Evolutionary conservation across 2,113 vertebrate species (phyloP), one percentile per base, ranked within the genome.

Genomic region (Zosterops japonicus): DNA sequence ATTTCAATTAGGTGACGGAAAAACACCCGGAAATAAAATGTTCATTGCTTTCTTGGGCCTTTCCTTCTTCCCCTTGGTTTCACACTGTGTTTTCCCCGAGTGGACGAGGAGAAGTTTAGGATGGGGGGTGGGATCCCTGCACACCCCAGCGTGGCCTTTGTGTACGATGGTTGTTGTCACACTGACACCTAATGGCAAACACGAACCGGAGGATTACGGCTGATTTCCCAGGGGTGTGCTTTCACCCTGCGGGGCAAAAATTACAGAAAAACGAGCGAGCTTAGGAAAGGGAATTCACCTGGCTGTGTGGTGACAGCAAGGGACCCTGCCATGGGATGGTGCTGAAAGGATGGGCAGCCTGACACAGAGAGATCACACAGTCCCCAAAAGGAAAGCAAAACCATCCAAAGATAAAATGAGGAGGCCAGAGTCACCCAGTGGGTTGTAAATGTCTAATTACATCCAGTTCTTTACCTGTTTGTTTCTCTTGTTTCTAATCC

Each of bases 181-280:
- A 97, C 94, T 97, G 96, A 96, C 96, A 96, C 90, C 96, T 96
- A 96, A 93, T 75, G 94, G 94, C 92, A 95, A 91, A 93, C 19
- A 57, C 0, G 72, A 92, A 92, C 25, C 8, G 27, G 41, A 88
- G 44, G 63, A 49, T 46, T 16, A 42, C 5, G 3, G 39, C 68
- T 53, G 14, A 53, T 52, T 83, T 76, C 71, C 42, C 78, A 55
- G 75, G 39, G 50, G 21, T 39, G 49, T 28, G 42, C 24, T 77
- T 74, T 57, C n/a, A 33, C 35, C 59, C 24, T 12, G 0, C 2
- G 47, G 8, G 77, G 55, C 35, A 77, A 83, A 91, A 95, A 49
- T 11, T 7, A n/a, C 2, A 60, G 75, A 56, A 85, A 59, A 59
- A 74, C 9, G 36, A 77, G 15, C 0, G 5, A 77, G 11, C 4